A percentile compares a stretch with the other conserved stretches of the same genome.
These are phyloP conservation scores for Enteromius radiatus DNA, from an alignment of 2,797 vertebrate species.

Conservation along the genomic window DNA sequence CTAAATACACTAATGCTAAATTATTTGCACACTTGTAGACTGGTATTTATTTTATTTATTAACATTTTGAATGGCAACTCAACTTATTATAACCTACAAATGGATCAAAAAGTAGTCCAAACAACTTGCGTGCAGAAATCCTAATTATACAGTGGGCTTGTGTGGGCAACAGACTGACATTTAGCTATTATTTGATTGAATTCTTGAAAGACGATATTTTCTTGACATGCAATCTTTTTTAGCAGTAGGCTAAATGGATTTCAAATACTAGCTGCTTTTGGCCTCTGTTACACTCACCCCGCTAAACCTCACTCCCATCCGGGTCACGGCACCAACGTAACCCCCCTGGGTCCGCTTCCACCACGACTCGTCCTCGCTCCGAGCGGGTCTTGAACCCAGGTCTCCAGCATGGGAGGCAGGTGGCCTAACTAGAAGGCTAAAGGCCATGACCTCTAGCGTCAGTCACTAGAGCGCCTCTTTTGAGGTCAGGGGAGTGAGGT, in stretches of 20 bases:
- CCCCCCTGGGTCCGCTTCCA: too few species aligned
- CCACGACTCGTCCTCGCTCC: too few species aligned
- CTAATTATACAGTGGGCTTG: neutral
- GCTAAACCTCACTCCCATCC: too few species aligned
- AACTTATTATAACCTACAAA: neutral
- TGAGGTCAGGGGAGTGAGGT: too few species aligned
- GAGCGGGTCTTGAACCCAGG: too few species aligned
- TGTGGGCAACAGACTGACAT: neutral
- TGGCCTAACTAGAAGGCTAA: too few species aligned
- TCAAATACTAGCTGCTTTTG: neutral
- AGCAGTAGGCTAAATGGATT: neutral
- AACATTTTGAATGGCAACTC: neutral
- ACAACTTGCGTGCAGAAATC: neutral
- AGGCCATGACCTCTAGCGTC: too few species aligned
- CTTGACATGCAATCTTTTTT: neutral
- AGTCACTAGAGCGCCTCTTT: too few species aligned
- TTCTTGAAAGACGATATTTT: neutral
- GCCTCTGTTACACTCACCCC: too few species aligned
- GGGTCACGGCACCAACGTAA: too few species aligned
- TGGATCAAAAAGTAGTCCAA: neutral
- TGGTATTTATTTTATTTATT: too few species aligned
- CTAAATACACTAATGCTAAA: neutral
- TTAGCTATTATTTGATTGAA: neutral
- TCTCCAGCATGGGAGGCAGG: too few species aligned
- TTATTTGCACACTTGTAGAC: neutral